These are phyloP conservation scores for Gymnorhina tibicen DNA, from an alignment of 2,113 vertebrate genomes.

Conservation along the genomic window DNA sequence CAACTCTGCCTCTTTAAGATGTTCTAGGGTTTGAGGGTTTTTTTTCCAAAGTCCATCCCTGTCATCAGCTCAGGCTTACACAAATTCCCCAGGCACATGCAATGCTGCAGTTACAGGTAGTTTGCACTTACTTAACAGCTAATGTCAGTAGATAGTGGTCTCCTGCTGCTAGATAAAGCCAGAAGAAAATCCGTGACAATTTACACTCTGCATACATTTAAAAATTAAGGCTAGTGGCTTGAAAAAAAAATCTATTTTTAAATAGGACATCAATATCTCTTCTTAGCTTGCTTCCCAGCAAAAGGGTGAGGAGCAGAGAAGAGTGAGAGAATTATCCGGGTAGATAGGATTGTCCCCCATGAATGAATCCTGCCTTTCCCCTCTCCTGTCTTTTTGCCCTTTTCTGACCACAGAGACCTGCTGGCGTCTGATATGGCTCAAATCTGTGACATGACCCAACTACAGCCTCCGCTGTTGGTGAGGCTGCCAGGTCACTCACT, in stretches of 20 bases:
- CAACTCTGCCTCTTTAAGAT: not conserved
- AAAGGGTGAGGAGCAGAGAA: not conserved
- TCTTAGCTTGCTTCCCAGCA: not conserved
- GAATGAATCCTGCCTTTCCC: not conserved
- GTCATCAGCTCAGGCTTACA: not conserved
- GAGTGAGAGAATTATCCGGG: not conserved
- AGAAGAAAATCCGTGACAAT: not conserved
- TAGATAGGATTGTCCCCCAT: not conserved
- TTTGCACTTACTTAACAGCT: slow-evolving; percentile 39
- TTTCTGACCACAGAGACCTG: not conserved
- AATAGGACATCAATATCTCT: not conserved
- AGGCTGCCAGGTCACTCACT: not conserved
- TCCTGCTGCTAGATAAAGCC: not conserved
- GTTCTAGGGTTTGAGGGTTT: not conserved
- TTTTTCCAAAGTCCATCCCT: not conserved
- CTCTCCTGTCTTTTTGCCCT: not conserved
- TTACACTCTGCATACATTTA: not conserved
- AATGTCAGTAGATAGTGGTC: not conserved
- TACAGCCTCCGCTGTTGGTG: not conserved
- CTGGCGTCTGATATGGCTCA: not conserved
- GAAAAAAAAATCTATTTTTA: not conserved
- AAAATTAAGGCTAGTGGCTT: not conserved
- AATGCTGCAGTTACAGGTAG: not conserved
- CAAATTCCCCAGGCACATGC: not conserved
- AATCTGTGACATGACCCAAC: not conserved